phyloP scores from a whole-genome alignment of 2,797 vertebrate species.

The Catharus ustulatus region DNA sequence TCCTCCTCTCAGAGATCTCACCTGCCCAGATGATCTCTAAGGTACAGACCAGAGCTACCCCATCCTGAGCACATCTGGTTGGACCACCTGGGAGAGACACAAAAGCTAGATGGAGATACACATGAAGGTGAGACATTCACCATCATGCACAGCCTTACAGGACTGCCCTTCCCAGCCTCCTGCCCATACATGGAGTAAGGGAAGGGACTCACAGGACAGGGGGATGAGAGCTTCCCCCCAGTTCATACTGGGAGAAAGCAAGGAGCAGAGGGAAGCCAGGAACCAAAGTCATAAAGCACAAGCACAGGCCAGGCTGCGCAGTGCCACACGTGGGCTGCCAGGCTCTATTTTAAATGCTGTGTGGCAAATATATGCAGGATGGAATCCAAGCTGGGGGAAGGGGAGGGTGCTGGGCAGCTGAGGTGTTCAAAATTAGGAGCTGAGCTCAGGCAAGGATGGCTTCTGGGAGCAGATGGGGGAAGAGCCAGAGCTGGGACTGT shows the following conservation, averaged over 20 bases:
- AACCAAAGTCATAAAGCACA: neutral
- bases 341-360: constrained; percentile 68
- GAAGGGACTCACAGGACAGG: neutral
- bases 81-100: neutral
- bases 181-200: neutral
- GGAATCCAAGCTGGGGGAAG: constrained; percentile 56
- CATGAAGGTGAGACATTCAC: neutral
- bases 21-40: neutral
- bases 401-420: constrained; percentile 53
- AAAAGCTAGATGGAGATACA: neutral
- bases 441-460: constrained; percentile 53
- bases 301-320: constrained; percentile 6
- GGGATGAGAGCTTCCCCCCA: neutral
- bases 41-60: neutral
- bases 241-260: neutral
- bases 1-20: neutral
- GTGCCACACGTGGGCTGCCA: constrained; percentile 56
- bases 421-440: constrained; percentile 67
- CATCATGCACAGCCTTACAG: neutral
- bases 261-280: neutral
- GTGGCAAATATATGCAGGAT: constrained; percentile 67
- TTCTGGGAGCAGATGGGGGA: constrained; percentile 54
- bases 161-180: neutral
- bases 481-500: neutral
- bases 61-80: neutral